phyloP scores from a whole-genome alignment of 64 coral and sea anemone genomes.

The Acropora tenuis region DNA sequence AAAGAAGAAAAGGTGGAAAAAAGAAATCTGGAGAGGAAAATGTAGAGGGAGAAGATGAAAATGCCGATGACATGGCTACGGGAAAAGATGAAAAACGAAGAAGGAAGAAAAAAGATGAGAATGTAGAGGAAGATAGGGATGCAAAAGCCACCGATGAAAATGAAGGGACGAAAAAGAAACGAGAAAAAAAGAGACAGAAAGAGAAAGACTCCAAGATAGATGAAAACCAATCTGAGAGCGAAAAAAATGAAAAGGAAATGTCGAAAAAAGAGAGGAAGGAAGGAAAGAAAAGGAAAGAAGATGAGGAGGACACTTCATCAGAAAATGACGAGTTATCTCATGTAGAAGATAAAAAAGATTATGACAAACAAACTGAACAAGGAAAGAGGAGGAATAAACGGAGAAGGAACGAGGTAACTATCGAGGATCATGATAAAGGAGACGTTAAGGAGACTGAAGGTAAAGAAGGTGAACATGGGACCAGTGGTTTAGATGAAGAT shows the following conservation, averaged over 20 bases:
- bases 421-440: background rate
- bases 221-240: background rate
- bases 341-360: background rate
- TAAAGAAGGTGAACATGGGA: conserved; percentile 35
- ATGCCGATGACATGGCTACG: background rate
- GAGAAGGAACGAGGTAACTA: conserved; percentile 1
- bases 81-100: conserved; percentile 24
- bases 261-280: conserved; percentile 10
- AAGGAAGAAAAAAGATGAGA: conserved; percentile 13
- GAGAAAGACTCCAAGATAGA: background rate
- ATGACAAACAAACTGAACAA: background rate
- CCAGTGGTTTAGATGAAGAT: background rate
- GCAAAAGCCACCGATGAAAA: background rate
- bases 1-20: conserved; percentile 1
- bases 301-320: background rate
- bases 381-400: background rate
- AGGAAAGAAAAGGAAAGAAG: conserved; percentile 3
- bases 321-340: background rate
- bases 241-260: conserved; percentile 22
- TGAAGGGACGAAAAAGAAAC: conserved; percentile 34
- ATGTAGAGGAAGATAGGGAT: background rate
- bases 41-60: background rate
- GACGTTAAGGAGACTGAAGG: conserved; percentile 19
- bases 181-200: conserved; percentile 3
- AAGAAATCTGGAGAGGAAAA: conserved; percentile 5